Evolutionary conservation across 2,797 vertebrate species (phyloP), one percentile per base, ranked within the genome.

Genomic region (Buceros bicornis): DNA sequence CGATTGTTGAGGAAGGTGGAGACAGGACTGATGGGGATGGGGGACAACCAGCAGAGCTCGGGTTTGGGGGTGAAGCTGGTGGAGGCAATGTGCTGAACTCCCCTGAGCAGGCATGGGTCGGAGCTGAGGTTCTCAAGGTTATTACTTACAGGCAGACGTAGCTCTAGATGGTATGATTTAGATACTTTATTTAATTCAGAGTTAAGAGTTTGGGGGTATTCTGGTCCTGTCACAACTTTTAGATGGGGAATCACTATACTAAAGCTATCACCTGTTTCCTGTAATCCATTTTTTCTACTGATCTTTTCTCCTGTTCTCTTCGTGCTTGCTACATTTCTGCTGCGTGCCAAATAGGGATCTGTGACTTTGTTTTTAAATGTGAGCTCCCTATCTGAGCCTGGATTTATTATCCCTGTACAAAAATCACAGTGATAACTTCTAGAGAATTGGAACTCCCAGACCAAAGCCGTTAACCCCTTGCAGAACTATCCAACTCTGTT

Each of bases 271-370:
- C 80, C 70, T 92, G 40, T 92, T 93, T 95, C 81, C 90, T 92
- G 58, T 56, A 40, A 47, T 95, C 65, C 80, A 6, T 84, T 87
- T 95, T 82, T 93, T 87, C 82, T 90, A 31, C 77, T 90, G 91
- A 91, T 96, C 62, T 90, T 69, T 91, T 95, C 80, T 91, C 47
- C 58, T 90, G 83, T 72, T 96, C 85, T 90, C 86, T 72, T 96
- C 85, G 15, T 47, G 70, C 72, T 82, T 89, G 33, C 76, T 65
- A 51, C 65, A 71, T 78, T 82, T 78, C 90, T 71, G 25, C 67
- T 81, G 65, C 86, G 76, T 82, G 80, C 91, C 91, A 93, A 90
- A 80, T 64, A 89, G 91, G 86, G 78, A 93, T 82, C 73, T 53
- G 87, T 40, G 80, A 67, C 86, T 95, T 94, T 95, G 90, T 92